These are phyloP conservation scores for Diadema setosum DNA, from an alignment of 35 echinoderm and acorn worm species.

Conservation along the genomic window DNA sequence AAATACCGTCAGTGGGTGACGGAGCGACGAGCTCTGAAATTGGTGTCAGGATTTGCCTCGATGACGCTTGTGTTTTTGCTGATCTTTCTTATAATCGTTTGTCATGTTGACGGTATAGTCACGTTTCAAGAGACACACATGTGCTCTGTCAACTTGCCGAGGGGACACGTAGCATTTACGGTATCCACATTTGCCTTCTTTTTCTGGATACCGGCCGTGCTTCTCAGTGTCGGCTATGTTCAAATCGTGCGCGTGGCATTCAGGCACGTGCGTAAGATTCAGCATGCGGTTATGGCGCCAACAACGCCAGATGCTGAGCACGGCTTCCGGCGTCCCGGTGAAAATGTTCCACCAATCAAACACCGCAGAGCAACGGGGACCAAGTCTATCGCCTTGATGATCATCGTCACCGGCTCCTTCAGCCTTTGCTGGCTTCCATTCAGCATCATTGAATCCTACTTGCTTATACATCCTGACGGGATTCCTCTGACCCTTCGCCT, in stretches of 20 bases:
- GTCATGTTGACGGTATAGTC: background rate
- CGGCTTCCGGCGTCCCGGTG: background rate
- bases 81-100: background rate
- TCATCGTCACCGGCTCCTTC: background rate
- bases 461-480: too few species aligned
- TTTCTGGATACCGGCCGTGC: background rate
- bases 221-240: background rate
- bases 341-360: background rate
- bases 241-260: background rate
- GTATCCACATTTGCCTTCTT: background rate
- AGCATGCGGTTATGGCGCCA: background rate
- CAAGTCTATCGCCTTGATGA: background rate
- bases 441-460: too few species aligned
- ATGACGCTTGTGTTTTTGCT: background rate
- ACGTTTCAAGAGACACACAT: background rate
- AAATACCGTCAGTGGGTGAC: background rate
- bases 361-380: background rate
- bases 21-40: background rate
- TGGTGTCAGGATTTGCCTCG: background rate
- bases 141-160: background rate
- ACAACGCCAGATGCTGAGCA: background rate
- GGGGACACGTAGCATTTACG: background rate
- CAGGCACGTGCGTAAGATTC: background rate
- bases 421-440: background rate
- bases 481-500: too few species aligned